Base-by-base conservation (phyloP, 2,113 vertebrate species). In the Chrysemys picta region DNA sequence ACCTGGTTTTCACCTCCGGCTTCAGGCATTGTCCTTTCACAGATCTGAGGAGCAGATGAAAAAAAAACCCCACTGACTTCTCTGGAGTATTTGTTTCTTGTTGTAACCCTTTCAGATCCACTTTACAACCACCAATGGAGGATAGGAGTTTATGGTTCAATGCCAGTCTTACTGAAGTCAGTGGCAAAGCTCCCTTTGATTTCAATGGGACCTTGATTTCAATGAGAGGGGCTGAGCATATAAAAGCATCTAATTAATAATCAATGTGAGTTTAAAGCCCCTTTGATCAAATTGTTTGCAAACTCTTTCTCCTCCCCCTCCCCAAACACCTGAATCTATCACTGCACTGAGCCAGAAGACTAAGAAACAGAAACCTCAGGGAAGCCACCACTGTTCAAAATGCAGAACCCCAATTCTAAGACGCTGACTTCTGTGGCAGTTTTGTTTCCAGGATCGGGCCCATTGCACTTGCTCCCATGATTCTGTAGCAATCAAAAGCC, bases 251-350 rank as follows among this genome's bases (percentile, higher is more conserved):
- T 93, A 14, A 54, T 31, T 25, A 25, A 1, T 2, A 2, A 3
- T 84, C 93, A 6, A 57, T 53, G 76, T 1, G 80, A 59, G 89
- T 97, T 96, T 84, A 59, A 59, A 87, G 22, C n/a, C 47, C 82
- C 86, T 94, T 92, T 75, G 95, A 95, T 93, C 90, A 84, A 52
- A 4, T 53, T 50, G 80, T 89, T 76, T 76, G 93, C 31, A 8
- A 81, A 47, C 0, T 0, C 2, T 87, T 38, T 81, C 42, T 72
- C 49, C 42, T 81, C 19, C 35, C 16, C 17, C 29, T 42, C n/a
- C 65, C 57, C 38, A 52, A 53, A 31, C n/a, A 65, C 57, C 65
- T 8, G 47, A 52, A 65, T 65, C 17, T 10, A 52, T 49, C 45
- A 25, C 75, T 27, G 38, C 42, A 13, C 75, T 78, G 42, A 47